Percentiles rank a stretch among this genome's conserved stretches.
These are phyloP conservation scores for Zaprionus lachaisei DNA, from an alignment of 1,140 invertebrate species.

Conservation along the genomic window DNA sequence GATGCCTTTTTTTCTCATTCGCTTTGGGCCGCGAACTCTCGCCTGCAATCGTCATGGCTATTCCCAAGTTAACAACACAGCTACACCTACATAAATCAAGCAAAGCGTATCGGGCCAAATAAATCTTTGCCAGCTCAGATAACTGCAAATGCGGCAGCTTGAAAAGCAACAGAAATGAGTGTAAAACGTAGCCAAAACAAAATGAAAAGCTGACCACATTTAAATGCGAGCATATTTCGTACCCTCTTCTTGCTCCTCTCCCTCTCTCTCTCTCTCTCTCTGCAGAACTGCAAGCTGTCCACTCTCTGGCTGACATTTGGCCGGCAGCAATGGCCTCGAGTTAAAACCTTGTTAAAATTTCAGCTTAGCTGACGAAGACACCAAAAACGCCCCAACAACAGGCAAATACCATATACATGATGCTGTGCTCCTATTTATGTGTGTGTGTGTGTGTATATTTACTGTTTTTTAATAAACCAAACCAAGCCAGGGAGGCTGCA, in stretches of 20 bases:
- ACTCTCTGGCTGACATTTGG: conserved; percentile 65
- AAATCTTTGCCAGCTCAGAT: conserved; percentile 52
- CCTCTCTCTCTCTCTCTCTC: neutral
- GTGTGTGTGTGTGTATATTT: conserved; percentile 3
- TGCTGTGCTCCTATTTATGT: neutral
- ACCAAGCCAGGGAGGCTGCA: conserved; percentile 28
- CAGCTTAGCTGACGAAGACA: conserved; percentile 25
- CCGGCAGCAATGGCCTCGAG: conserved; percentile 48
- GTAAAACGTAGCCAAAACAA: conserved; percentile 32
- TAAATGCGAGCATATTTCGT: conserved; percentile 19
- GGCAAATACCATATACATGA: neutral
- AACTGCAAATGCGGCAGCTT: conserved; percentile 54
- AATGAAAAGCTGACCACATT: conserved; percentile 30
- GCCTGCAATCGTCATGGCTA: neutral
- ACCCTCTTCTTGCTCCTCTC: neutral
- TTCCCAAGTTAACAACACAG: neutral
- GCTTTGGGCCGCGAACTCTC: neutral
- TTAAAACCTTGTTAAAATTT: conserved; percentile 56
- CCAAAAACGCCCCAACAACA: conserved; percentile 9
- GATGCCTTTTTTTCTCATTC: neutral
- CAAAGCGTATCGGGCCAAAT: conserved; percentile 61
- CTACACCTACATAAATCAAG: conserved; percentile 69
- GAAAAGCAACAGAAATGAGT: conserved; percentile 3
- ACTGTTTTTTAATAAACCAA: conserved; percentile 65
- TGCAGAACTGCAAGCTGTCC: conserved; percentile 40